Percentiles rank a stretch among this genome's conserved stretches.
phyloP scores from a whole-genome alignment of 2,113 vertebrate genomes.

The Ancistrus triradiatus region DNA sequence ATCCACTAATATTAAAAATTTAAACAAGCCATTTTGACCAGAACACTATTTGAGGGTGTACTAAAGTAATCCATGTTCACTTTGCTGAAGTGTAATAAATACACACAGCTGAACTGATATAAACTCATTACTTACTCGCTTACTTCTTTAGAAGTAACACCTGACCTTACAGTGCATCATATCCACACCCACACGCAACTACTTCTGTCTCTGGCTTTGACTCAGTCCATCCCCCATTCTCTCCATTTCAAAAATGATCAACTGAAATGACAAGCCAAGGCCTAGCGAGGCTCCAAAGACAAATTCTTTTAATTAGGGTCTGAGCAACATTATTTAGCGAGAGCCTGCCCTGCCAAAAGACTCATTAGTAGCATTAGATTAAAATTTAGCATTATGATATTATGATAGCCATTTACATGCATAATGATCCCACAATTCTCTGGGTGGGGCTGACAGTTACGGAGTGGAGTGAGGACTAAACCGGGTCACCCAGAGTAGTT shows the following conservation, averaged over 20 bases:
- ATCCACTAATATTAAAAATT: not conserved
- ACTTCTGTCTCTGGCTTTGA: constrained; percentile 21
- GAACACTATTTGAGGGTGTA: no score
- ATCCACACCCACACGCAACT: not conserved
- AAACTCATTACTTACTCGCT: constrained; percentile 16
- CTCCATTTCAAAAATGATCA: constrained; percentile 28
- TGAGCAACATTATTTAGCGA: constrained; percentile 88
- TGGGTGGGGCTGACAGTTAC: constrained; percentile 86
- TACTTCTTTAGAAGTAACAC: constrained; percentile 27
- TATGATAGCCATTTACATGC: constrained; percentile 95
- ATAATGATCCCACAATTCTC: constrained; percentile 89
- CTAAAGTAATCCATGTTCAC: no score
- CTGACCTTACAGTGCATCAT: constrained; percentile 31
- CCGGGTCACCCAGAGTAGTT: constrained; percentile 82
- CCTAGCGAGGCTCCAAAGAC: constrained; percentile 88
- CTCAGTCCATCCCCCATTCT: constrained; percentile 18
- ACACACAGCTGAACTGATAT: no score
- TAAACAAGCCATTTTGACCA: not conserved
- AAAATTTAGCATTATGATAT: constrained; percentile 97
- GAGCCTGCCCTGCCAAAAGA: constrained; percentile 80
- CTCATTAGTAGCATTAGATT: constrained; percentile 94
- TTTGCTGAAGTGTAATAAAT: no score
- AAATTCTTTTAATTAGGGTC: constrained; percentile 97
- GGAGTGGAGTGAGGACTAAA: constrained; percentile 85
- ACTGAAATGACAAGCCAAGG: constrained; percentile 66